Evolutionary conservation across 1,140 invertebrate species (phyloP).

Genomic region (Cardiocondyla obscurior): DNA sequence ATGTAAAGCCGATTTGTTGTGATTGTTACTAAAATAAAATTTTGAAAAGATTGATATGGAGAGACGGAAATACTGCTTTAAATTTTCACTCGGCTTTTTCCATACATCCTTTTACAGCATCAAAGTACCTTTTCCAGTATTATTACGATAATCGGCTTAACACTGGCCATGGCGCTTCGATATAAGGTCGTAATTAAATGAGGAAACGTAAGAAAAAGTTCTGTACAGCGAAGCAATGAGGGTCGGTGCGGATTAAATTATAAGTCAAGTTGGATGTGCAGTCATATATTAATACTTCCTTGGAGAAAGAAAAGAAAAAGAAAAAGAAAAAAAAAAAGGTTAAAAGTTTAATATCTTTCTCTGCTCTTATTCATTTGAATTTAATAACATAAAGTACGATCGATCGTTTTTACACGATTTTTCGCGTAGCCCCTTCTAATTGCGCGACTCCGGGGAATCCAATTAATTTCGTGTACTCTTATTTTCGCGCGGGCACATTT

Average conservation of each 20-base stretch:
- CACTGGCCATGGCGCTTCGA: background rate
- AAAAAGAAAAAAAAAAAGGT: background rate
- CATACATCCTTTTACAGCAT: conserved; percentile 39
- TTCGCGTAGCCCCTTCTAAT: background rate
- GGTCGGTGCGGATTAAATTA: conserved; percentile 59
- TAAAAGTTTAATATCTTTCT: conserved; percentile 30
- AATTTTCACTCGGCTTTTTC: background rate
- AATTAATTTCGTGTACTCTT: no score
- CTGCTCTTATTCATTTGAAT: background rate
- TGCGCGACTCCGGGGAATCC: no score
- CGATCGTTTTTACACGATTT: background rate
- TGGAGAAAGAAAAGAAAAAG: background rate
- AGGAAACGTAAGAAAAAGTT: conserved; percentile 27
- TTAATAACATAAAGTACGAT: conserved; percentile 19
- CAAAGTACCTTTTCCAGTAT: conserved; percentile 22
- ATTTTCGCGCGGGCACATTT: background rate
- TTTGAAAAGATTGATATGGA: background rate
- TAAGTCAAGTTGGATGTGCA: conserved; percentile 27
- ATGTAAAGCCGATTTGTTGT: conserved; percentile 56
- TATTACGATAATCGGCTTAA: conserved; percentile 50
- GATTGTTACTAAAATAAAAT: conserved; percentile 49
- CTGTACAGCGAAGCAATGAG: conserved; percentile 31
- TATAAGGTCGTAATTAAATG: conserved; percentile 44
- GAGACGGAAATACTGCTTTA: conserved; percentile 25
- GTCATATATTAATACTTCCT: conserved; percentile 47